phyloP scores from a whole-genome alignment of 92 coral and sea anemone genomes.

The Montipora capitata region DNA sequence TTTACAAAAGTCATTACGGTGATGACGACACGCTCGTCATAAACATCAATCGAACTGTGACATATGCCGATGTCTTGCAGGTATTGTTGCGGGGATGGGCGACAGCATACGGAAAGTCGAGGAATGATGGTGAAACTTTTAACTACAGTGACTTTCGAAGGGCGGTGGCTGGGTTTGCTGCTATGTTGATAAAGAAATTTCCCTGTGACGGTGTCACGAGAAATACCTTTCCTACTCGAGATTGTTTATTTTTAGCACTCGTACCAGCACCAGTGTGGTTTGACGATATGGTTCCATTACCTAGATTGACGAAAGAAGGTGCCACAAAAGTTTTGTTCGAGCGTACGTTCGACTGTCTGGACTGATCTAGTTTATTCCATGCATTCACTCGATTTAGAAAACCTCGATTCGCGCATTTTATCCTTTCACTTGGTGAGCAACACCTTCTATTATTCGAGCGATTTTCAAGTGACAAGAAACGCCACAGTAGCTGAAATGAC shows the following conservation, averaged over 20 bases:
- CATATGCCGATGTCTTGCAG: constrained; percentile 12
- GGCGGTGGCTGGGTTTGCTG: constrained; percentile 12
- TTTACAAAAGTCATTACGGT: not conserved
- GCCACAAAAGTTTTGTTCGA: not conserved
- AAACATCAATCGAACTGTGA: not conserved
- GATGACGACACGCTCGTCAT: not conserved
- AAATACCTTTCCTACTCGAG: not conserved
- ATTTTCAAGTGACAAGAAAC: too few species aligned
- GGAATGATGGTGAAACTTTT: not conserved
- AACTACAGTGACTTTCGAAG: not conserved
- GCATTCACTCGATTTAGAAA: too few species aligned
- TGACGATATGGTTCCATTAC: not conserved
- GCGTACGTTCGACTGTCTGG: not conserved
- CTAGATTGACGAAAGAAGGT: not conserved
- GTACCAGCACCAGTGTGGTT: constrained; percentile 20
- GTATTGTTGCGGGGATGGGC: constrained; percentile 24
- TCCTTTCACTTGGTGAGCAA: too few species aligned
- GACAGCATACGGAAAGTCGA: too few species aligned
- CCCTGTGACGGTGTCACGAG: not conserved
- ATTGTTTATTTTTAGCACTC: constrained; percentile 8
- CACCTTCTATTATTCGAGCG: too few species aligned
- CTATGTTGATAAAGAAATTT: not conserved
- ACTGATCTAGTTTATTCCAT: not conserved
- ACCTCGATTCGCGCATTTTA: too few species aligned
- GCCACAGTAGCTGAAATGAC: not conserved